phyloP scores from a whole-genome alignment of 2,113 vertebrate genomes.

The Leucoraja erinaceus region DNA sequence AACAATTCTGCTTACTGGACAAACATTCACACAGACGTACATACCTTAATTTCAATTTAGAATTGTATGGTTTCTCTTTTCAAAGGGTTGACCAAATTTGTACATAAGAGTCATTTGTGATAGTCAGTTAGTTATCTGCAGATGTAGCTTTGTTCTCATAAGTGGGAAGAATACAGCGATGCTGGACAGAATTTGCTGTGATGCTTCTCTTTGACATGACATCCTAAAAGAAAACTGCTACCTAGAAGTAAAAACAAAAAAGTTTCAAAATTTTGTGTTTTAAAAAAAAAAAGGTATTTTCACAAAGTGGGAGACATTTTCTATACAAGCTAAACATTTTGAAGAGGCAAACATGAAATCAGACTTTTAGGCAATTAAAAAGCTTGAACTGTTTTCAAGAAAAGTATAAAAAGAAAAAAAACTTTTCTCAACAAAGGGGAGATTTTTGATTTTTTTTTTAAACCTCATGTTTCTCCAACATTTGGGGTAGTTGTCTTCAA shows the following conservation, averaged over 20 bases:
- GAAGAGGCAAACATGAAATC: constrained; percentile 32
- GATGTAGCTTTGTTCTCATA: neutral
- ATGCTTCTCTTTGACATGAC: constrained; percentile 1
- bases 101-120: constrained; percentile 6
- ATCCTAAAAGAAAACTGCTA: constrained; percentile 30
- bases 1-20: constrained; percentile 48
- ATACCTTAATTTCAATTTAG: constrained; percentile 19
- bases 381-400: constrained; percentile 34
- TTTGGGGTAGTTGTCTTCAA: constrained; percentile 75
- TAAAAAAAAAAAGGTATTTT: constrained; percentile 33
- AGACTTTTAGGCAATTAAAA: constrained; percentile 35
- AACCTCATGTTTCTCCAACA: constrained; percentile 76
- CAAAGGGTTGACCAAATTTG: constrained; percentile 7
- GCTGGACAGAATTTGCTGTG: neutral
- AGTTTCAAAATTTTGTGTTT: constrained; percentile 34
- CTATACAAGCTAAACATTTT: constrained; percentile 35
- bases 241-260: constrained; percentile 32
- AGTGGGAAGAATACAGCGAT: neutral
- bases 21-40: neutral
- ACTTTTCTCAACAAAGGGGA: constrained; percentile 67
- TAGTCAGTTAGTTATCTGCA: constrained; percentile 18
- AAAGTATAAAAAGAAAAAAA: constrained; percentile 49
- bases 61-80: constrained; percentile 11
- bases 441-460: constrained; percentile 67
- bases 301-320: constrained; percentile 37